Conservation (phyloP, 1,140 invertebrate genomes). For the Plectus sambesii region DNA sequence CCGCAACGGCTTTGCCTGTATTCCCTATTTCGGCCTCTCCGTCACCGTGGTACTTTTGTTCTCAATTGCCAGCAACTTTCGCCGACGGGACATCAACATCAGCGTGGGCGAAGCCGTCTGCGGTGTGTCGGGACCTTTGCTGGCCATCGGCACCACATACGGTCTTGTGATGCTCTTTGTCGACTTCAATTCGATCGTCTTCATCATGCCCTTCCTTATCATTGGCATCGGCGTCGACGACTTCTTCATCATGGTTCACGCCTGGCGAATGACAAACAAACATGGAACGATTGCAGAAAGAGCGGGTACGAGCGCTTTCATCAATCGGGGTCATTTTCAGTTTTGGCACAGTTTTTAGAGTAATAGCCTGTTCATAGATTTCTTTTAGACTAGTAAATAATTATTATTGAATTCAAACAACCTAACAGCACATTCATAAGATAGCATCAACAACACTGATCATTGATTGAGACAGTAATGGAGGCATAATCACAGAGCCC, state of each 20-base stretch:
- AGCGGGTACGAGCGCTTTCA: too few species aligned
- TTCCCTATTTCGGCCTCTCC: constrained; percentile 23
- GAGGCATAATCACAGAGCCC: too few species aligned
- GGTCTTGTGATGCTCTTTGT: constrained; percentile 22
- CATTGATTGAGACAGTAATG: too few species aligned
- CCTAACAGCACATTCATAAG: too few species aligned
- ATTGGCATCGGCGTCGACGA: constrained; percentile 27
- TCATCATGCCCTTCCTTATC: constrained; percentile 28
- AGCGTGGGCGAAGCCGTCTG: constrained; percentile 21
- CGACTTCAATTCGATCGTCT: constrained; percentile 27
- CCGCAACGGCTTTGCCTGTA: constrained; percentile 22
- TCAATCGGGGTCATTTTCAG: too few species aligned
- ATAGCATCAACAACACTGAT: too few species aligned
- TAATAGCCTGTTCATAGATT: too few species aligned
- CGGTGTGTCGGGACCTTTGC: constrained; percentile 22
- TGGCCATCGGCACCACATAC: constrained; percentile 21
- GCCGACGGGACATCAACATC: too few species aligned
- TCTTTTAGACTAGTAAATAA: too few species aligned
- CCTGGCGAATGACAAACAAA: constrained; percentile 22
- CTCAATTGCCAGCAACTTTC: constrained; percentile 16
- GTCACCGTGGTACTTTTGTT: constrained; percentile 21
- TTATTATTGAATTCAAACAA: too few species aligned
- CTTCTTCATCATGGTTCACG: constrained; percentile 28
- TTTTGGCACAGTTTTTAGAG: too few species aligned
- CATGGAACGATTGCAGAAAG: constrained; percentile 13